These are phyloP conservation scores for Centrocercus urophasianus DNA, from an alignment of 2,113 vertebrate species.

Conservation along the genomic window DNA sequence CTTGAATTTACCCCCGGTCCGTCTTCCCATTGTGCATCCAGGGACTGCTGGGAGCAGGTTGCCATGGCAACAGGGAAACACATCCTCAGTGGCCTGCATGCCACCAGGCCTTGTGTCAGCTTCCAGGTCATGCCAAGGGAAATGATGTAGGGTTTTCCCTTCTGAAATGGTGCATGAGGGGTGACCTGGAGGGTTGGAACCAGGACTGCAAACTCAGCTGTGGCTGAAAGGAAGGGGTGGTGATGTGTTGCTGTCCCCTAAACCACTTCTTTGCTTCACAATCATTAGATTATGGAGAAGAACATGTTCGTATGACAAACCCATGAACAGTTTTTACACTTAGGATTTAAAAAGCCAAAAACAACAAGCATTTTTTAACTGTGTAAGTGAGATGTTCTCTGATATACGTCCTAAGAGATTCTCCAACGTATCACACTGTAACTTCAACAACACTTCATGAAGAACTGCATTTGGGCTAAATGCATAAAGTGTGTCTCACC, in stretches of 20 bases:
- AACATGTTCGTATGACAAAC: not conserved
- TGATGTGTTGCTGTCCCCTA: not conserved
- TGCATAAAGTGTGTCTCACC: constrained; percentile 23
- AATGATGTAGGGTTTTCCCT: not conserved
- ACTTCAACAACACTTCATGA: not conserved
- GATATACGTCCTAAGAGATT: not conserved
- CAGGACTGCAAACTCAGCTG: not conserved
- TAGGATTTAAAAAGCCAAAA: not conserved
- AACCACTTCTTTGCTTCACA: not conserved
- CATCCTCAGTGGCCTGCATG: not conserved
- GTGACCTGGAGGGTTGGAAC: not conserved
- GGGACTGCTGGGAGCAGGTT: not conserved
- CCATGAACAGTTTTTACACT: not conserved
- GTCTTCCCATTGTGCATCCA: not conserved
- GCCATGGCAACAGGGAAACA: constrained; percentile 22
- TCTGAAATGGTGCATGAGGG: not conserved
- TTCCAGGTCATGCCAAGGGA: not conserved
- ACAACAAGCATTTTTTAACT: not conserved
- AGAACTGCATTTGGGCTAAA: not conserved
- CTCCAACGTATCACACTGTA: not conserved
- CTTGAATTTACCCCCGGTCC: not conserved
- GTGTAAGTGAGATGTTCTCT: not conserved
- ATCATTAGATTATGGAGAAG: not conserved
- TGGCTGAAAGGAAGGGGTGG: not conserved
- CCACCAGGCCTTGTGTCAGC: not conserved